phyloP scores from a whole-genome alignment of 2,888 invertebrate species.

The Agrotis clavis region DNA sequence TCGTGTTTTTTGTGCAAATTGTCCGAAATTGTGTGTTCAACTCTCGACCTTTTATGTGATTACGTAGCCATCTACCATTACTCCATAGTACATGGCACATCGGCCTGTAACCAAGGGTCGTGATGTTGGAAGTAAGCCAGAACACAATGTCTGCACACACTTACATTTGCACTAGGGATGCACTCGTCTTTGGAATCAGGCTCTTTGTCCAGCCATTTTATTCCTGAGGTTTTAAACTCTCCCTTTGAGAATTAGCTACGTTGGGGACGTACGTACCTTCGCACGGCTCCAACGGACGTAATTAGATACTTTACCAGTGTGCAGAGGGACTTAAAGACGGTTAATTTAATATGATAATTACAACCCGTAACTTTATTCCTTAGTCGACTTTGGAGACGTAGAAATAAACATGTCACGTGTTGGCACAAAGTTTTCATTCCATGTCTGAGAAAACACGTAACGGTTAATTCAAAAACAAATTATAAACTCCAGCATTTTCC shows the following conservation, averaged over 20 bases:
- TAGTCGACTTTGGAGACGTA: slow-evolving; percentile 33
- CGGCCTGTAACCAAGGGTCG: slow-evolving; percentile 77
- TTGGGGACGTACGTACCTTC: slow-evolving; percentile 21
- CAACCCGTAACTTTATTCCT: slow-evolving; percentile 47
- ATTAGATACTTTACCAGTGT: slow-evolving; percentile 52
- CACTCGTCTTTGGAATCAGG: slow-evolving; percentile 61
- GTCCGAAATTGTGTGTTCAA: slow-evolving; percentile 3
- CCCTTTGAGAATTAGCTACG: slow-evolving; percentile 53
- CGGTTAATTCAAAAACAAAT: slow-evolving; percentile 34
- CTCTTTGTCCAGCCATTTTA: slow-evolving; percentile 57
- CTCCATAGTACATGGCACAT: slow-evolving; percentile 68
- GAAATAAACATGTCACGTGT: slow-evolving; percentile 44
- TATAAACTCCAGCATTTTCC: slow-evolving; percentile 20
- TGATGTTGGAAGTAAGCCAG: slow-evolving; percentile 83
- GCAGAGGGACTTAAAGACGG: slow-evolving; percentile 45
- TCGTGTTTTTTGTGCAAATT: background rate
- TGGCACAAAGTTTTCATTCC: slow-evolving; percentile 42
- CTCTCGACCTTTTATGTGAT: slow-evolving; percentile 46
- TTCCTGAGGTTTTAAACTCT: slow-evolving; percentile 46
- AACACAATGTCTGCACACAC: slow-evolving; percentile 82
- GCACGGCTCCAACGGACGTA: slow-evolving; percentile 30
- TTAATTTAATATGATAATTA: slow-evolving; percentile 62
- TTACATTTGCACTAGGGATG: slow-evolving; percentile 80
- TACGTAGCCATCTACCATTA: slow-evolving; percentile 63
- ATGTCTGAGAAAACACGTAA: slow-evolving; percentile 23